Conservation (phyloP, 2,113 vertebrate genomes). For the Rhabdornis inornatus region DNA sequence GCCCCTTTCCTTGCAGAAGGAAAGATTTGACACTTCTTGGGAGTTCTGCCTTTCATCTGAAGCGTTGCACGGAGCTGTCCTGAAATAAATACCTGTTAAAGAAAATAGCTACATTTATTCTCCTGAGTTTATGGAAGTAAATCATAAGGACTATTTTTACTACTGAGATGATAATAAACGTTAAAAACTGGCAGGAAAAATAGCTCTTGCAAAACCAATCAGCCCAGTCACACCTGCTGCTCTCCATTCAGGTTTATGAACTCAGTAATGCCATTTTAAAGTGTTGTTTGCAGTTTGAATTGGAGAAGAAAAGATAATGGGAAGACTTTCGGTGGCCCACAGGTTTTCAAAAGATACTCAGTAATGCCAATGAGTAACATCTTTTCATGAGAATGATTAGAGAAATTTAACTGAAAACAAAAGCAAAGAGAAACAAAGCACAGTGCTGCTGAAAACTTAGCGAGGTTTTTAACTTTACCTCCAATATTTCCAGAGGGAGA, state of each 20-base stretch:
- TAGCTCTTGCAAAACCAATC: background rate
- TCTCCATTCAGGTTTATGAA: background rate
- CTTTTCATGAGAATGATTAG: background rate
- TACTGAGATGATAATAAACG: background rate
- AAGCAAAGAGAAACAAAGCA: background rate
- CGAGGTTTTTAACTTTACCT: background rate
- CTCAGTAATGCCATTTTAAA: background rate
- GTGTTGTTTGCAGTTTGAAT: background rate
- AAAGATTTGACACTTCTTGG: background rate
- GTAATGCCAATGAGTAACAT: background rate
- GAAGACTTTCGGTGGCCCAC: background rate
- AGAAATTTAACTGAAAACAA: background rate
- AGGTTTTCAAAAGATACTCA: background rate
- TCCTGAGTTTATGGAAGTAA: background rate
- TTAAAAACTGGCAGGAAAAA: background rate
- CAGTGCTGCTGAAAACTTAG: background rate
- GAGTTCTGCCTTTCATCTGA: background rate
- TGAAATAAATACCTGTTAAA: background rate
- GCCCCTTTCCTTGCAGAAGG: background rate
- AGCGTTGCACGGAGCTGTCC: background rate
- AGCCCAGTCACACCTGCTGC: background rate
- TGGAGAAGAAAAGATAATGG: background rate
- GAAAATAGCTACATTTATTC: background rate
- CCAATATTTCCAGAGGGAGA: background rate
- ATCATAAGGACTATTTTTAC: background rate